Evolutionary conservation across 2,888 invertebrate species (phyloP).

Genomic region (Chloroclystis v-ata): DNA sequence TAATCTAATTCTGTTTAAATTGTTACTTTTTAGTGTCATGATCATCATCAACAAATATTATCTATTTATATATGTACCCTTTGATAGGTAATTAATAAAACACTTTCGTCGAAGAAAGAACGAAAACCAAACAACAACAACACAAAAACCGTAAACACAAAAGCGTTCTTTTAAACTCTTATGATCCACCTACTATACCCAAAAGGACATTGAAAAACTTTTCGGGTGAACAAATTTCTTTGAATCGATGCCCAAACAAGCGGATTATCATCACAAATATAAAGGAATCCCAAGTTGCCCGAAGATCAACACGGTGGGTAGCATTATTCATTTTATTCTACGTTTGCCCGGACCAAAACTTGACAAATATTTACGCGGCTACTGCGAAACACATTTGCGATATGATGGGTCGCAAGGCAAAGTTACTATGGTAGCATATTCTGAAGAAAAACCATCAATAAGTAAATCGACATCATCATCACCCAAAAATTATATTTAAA

Average conservation of each 20-base stretch:
- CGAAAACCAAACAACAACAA: too few relatives aligned
- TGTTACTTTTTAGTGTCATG: too few relatives aligned
- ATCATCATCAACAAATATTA: too few relatives aligned
- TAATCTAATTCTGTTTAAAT: too few relatives aligned
- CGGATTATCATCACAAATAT: conserved; percentile 2
- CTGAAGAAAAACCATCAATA: too few relatives aligned
- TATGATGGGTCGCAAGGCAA: not conserved
- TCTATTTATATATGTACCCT: too few relatives aligned
- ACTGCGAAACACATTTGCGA: not conserved
- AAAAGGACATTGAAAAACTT: not conserved
- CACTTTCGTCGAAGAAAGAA: too few relatives aligned
- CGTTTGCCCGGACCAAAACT: conserved; percentile 7
- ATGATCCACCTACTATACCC: not conserved
- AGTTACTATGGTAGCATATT: too few relatives aligned
- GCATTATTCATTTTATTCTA: conserved; percentile 17
- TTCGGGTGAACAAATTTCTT: not conserved
- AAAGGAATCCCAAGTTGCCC: conserved; percentile 6
- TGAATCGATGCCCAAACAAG: conserved; percentile 2
- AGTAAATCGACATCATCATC: too few relatives aligned
- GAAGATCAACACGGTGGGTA: conserved; percentile 7
- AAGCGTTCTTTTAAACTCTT: not conserved
- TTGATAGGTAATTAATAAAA: too few relatives aligned
- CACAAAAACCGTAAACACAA: too few relatives aligned
- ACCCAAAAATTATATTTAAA: too few relatives aligned
- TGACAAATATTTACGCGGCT: not conserved